Evolutionary conservation across 2,797 vertebrate species (phyloP).

Genomic region (Acipenser transmontanus): DNA sequence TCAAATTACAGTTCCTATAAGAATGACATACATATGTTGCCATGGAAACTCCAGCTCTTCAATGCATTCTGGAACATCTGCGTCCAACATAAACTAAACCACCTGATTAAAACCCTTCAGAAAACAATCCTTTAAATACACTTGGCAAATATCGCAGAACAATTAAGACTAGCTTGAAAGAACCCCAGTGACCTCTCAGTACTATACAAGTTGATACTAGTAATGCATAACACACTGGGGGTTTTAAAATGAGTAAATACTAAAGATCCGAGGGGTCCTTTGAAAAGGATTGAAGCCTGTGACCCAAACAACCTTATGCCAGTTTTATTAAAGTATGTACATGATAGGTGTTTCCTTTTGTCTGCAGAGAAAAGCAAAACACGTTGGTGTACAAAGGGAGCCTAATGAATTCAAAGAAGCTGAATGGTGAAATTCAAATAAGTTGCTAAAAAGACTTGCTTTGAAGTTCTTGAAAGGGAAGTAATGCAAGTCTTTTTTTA

Average conservation of each 20-base stretch:
- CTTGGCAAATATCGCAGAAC: too few relatives aligned
- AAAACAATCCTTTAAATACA: too few relatives aligned
- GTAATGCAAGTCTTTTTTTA: too few relatives aligned
- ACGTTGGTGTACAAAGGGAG: conserved; percentile 7
- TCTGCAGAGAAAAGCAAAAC: conserved; percentile 6
- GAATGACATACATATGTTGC: background rate
- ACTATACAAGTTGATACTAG: too few relatives aligned
- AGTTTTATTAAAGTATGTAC: too few relatives aligned
- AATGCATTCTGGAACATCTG: background rate
- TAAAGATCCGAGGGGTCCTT: too few relatives aligned
- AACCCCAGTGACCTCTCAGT: too few relatives aligned
- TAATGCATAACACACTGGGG: too few relatives aligned
- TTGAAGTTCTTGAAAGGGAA: background rate
- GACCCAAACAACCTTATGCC: too few relatives aligned
- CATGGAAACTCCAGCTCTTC: background rate
- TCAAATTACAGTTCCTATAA: background rate
- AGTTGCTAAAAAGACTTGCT: conserved; percentile 1
- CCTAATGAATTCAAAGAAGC: conserved; percentile 15
- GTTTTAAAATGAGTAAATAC: too few relatives aligned
- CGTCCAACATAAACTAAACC: background rate
- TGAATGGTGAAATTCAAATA: conserved; percentile 20
- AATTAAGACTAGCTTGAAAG: too few relatives aligned
- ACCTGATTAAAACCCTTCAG: background rate
- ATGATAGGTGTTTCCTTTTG: conserved; percentile 4
- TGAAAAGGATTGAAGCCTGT: too few relatives aligned